These are phyloP conservation scores for Parnassius glacialis DNA, from an alignment of 2,888 invertebrate species.

Conservation along the genomic window DNA sequence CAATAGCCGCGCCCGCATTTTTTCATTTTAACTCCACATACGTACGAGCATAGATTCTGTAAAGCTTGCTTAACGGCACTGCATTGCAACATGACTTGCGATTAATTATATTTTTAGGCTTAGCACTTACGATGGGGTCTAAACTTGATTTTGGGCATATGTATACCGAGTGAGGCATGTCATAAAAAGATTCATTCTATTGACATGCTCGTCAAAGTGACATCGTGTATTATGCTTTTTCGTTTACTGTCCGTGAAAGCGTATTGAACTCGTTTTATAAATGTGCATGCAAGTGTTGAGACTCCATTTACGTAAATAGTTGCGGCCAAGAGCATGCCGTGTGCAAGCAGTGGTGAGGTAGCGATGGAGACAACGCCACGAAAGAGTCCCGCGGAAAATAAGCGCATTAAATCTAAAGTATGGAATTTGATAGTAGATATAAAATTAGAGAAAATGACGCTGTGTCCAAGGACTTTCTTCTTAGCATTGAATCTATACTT, in stretches of 20 bases:
- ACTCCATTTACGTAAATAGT: not conserved
- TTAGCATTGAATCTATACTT: no score
- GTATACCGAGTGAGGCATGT: not conserved
- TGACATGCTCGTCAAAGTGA: no score
- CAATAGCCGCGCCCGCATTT: slow-evolving; percentile 7
- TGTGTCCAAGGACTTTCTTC: no score
- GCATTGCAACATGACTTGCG: not conserved
- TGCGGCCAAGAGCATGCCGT: not conserved
- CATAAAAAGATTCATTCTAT: no score
- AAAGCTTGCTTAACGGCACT: slow-evolving; percentile 9
- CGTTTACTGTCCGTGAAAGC: no score
- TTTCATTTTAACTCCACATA: slow-evolving; percentile 6
- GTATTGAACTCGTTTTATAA: not conserved
- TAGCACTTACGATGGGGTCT: not conserved
- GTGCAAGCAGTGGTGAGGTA: not conserved
- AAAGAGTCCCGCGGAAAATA: no score
- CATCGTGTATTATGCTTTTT: no score
- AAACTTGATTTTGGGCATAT: not conserved
- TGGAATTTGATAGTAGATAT: no score
- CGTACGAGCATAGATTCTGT: slow-evolving; percentile 13
- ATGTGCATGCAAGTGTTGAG: not conserved
- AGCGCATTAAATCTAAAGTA: no score
- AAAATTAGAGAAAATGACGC: no score
- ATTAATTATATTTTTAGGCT: not conserved
- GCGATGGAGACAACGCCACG: no score